Base-by-base conservation (phyloP, 1,140 invertebrate species). In the Zophobas atratus region DNA sequence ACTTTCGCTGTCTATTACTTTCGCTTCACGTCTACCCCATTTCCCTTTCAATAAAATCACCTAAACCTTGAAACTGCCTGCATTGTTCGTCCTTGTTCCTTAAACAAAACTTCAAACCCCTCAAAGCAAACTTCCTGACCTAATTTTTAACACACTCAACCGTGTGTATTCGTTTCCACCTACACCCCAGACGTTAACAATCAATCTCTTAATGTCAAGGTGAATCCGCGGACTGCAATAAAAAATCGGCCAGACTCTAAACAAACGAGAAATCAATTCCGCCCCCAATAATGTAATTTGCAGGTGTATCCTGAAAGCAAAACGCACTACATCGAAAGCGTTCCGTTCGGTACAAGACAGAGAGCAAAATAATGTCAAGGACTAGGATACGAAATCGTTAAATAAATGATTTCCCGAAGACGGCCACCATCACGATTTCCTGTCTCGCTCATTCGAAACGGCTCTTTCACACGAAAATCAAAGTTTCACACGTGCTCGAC, bases 351-450 rank as follows among this genome's bases (percentile, higher is more conserved):
- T 33, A 63, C 6, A 63, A 63, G 56, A 36, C 36, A 36, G 33
- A 60, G 36, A 63, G 35, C 1, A 63, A 63, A 63, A 63, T 63
- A 39, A 39, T 63, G 36, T 63, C 57, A 63, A 63, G 57, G 57
- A 0, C 57, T 39, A 6, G 35, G 36, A 63, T 63, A 63, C 57
- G 57, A 38, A 39, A 38, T 63, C 57, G 35, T 63, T 39, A 63
- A 63, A 63, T 63, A 63, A 63, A 63, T 63, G 34, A 39, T 63
- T 63, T 63, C 36, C 6, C 57, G 8, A 39, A 63, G 36, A 63
- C 57, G 32, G 36, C 6, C 55, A 57, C 34, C 34, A 57, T 36
- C 36, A 38, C 57, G 6, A 8, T 63, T 63, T 63, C 6, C 35
- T 1, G n/a, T 36, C 34, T 20, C n/a, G 6, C 49, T 51, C 43